phyloP scores from a whole-genome alignment of 2,888 invertebrate species.

The Calliopum simillimum region DNA sequence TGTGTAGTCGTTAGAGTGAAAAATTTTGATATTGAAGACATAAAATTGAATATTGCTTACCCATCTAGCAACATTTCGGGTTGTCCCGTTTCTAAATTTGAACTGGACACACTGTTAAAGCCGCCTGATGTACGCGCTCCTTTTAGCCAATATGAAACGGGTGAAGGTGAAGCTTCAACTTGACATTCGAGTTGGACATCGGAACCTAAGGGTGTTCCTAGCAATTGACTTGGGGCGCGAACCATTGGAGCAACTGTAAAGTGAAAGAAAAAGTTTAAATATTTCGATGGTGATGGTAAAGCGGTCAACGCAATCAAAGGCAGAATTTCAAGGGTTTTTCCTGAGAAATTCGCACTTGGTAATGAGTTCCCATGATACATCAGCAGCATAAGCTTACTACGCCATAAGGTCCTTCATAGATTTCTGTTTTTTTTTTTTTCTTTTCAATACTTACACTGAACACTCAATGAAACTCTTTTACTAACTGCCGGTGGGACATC shows the following conservation, averaged over 20 bases:
- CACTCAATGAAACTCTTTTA: constrained; percentile 86
- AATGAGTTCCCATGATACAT: background rate
- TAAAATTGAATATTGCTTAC: constrained; percentile 68
- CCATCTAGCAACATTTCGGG: constrained; percentile 85
- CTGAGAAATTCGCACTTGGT: no score
- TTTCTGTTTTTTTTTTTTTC: background rate
- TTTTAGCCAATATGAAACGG: constrained; percentile 68
- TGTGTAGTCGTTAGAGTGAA: background rate
- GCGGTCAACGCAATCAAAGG: constrained; percentile 1
- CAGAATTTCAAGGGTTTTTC: background rate
- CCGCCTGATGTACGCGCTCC: constrained; percentile 65
- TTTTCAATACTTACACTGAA: constrained; percentile 82
- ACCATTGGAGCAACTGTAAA: constrained; percentile 86
- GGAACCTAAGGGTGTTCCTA: constrained; percentile 87
- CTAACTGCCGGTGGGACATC: constrained; percentile 92
- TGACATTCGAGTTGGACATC: constrained; percentile 88
- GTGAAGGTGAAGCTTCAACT: constrained; percentile 85
- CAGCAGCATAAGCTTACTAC: no score
- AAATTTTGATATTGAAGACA: background rate
- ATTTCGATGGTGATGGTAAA: background rate
- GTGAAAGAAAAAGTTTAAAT: background rate
- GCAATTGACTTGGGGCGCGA: constrained; percentile 88
- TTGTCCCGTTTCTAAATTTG: constrained; percentile 63
- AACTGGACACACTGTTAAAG: constrained; percentile 57
- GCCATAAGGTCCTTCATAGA: background rate